phyloP scores from a whole-genome alignment of 2,888 invertebrate genomes.

The Ormyrus rosae region DNA sequence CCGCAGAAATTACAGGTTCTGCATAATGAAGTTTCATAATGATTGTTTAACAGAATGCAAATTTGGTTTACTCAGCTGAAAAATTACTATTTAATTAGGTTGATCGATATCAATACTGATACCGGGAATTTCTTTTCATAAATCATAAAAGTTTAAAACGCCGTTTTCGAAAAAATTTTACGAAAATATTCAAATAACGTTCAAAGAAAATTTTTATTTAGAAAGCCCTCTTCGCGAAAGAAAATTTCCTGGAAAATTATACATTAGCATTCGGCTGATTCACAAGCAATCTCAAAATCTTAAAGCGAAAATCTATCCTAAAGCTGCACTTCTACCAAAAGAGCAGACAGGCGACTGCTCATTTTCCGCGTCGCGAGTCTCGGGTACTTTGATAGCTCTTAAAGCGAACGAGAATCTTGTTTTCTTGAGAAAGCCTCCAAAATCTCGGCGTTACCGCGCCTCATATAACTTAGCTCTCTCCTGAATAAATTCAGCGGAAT shows the following conservation, averaged over 20 bases:
- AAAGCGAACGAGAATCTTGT: slow-evolving; percentile 49
- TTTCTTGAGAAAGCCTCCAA: slow-evolving; percentile 31
- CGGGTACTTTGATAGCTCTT: slow-evolving; percentile 49
- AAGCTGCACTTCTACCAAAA: slow-evolving; percentile 15
- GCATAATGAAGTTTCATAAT: slow-evolving; percentile 10
- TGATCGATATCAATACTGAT: too few relatives aligned
- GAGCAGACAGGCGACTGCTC: slow-evolving; percentile 28
- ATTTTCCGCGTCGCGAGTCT: slow-evolving; percentile 53
- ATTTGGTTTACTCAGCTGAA: neutral
- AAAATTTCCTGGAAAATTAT: too few relatives aligned
- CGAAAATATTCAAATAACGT: too few relatives aligned
- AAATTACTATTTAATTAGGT: too few relatives aligned
- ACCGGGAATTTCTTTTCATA: too few relatives aligned
- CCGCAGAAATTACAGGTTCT: neutral
- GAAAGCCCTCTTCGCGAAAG: too few relatives aligned
- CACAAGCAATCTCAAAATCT: slow-evolving; percentile 30
- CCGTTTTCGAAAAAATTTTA: too few relatives aligned
- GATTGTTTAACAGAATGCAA: neutral
- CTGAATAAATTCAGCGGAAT: too few relatives aligned
- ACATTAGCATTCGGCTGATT: slow-evolving; percentile 3
- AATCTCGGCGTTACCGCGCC: slow-evolving; percentile 20
- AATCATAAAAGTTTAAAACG: too few relatives aligned
- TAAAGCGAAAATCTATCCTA: slow-evolving; percentile 29
- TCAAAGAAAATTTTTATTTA: too few relatives aligned
- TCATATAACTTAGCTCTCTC: neutral